These are phyloP conservation scores for Phyllotreta cruciferae DNA, from an alignment of 2,888 invertebrate genomes.

Conservation along the genomic window DNA sequence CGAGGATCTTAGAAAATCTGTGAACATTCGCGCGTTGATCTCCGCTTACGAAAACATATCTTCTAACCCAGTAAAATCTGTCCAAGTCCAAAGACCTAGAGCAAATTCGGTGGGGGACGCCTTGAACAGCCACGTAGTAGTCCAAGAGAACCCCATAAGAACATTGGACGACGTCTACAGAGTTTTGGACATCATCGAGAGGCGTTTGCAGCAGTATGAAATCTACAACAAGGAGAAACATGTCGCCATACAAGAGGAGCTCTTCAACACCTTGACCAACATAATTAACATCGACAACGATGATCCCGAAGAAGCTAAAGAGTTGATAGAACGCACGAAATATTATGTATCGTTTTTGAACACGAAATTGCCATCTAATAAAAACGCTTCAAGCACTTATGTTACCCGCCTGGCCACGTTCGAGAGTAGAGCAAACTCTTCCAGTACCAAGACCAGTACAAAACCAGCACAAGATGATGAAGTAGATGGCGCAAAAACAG, in stretches of 20 bases:
- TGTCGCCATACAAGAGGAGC: constrained; percentile 44
- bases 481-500: neutral
- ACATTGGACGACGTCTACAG: constrained; percentile 41
- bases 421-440: neutral
- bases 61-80: too few relatives aligned
- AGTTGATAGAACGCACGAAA: constrained; percentile 40
- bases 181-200: constrained; percentile 38
- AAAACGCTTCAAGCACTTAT: neutral
- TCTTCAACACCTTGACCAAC: constrained; percentile 43
- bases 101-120: constrained; percentile 36
- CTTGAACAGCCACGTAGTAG: constrained; percentile 31
- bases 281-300: constrained; percentile 43
- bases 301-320: constrained; percentile 33
- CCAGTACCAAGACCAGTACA: neutral
- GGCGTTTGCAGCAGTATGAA: constrained; percentile 40
- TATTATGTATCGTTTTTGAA: constrained; percentile 41
- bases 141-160: constrained; percentile 24
- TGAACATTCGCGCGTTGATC: constrained; percentile 32
- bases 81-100: constrained; percentile 22
- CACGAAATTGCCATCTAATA: constrained; percentile 39
- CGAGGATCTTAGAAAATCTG: neutral
- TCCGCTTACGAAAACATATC: constrained; percentile 30
- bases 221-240: constrained; percentile 46
- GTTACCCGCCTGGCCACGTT: neutral
- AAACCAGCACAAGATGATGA: neutral